Base-by-base conservation (phyloP, 35 echinoderm and acorn worm genomes). In the Antedon bifida region DNA sequence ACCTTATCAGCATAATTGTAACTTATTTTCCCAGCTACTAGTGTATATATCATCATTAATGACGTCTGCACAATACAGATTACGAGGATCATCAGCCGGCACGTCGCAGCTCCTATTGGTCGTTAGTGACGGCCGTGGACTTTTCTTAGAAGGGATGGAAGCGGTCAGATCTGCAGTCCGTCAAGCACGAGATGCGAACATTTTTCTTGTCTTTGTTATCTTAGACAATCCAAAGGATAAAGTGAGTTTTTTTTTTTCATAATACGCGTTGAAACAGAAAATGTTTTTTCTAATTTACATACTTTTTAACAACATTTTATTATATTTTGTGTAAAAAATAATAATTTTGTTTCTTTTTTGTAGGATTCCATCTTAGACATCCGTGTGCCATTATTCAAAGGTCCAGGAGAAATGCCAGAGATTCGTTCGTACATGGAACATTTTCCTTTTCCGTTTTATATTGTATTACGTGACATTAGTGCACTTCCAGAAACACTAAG, bases 401-500 rank as follows among this genome's bases (percentile, higher is more conserved):
- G 86, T 31, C 80, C 83, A 19, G 87, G 90, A 29, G 87, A 84
- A 30, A 84, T 96, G 36, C 93, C 89, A 29, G 83, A 96, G 74
- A 91, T 83, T 73, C 88, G 85, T 26, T 85, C 90, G 7, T 99
- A 99, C 83, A 99, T 99, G 95, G 95, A 99, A 77, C 95, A 99
- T 32, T 99, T 99, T 77, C 95, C 95, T 13, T 99, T 99, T 35
- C 95, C 95, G 19, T 99, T 99, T 86, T 99, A 99, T 75, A 99
- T 99, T 79, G 84, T 99, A 36, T 75, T 99, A 38, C 84, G 91
- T 36, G 86, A 99, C 81, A 92, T 99, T 44, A 93, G 88, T 46
- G 39, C 90, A 12, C 86, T 99, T 26, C 95, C 95, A 76, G 85
- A 85, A 31, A 92, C 90, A 12, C 90, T 99, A 0, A 93, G 95